Conservation (phyloP, 2,797 vertebrate genomes). For the Malurus splendens region DNA sequence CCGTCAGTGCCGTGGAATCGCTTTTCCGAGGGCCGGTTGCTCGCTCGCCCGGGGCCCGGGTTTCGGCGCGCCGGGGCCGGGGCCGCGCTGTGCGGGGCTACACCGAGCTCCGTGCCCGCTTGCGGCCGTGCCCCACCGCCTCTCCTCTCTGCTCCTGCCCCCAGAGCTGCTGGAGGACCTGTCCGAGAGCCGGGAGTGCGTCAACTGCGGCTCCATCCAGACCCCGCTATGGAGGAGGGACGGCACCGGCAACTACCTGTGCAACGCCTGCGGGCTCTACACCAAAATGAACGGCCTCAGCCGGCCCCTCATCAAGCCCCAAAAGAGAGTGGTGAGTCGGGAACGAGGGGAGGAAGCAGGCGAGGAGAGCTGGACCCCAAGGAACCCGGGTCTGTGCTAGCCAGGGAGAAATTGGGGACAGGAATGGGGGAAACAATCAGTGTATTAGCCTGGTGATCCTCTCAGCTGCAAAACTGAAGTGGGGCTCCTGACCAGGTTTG, state of each 20-base stretch:
- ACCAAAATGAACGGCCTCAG: conserved; percentile 99
- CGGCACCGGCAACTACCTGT: conserved; percentile 96
- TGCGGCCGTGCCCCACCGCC: neutral
- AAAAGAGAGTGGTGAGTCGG: conserved; percentile 92
- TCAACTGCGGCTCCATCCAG: conserved; percentile 97
- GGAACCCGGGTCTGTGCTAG: fast-evolving
- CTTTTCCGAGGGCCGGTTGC: neutral
- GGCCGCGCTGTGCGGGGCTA: neutral
- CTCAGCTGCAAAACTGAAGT: fast-evolving
- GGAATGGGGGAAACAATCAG: fast-evolving
- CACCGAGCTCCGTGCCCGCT: fast-evolving
- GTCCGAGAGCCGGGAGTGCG: conserved; percentile 92
- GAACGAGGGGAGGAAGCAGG: neutral
- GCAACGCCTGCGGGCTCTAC: conserved; percentile 97
- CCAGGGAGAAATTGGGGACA: neutral
- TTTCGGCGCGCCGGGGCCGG: neutral
- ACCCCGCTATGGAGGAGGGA: conserved; percentile 97
- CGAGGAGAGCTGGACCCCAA: fast-evolving
- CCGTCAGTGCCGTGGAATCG: neutral
- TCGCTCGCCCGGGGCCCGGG: neutral
- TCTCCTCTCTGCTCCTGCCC: neutral
- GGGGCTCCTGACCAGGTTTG: neutral
- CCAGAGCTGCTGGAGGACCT: conserved; percentile 91
- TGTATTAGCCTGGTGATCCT: fast-evolving
- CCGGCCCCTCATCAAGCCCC: conserved; percentile 95